Percentiles rank a stretch among this genome's conserved stretches.
Evolutionary conservation across 2,113 vertebrate genomes (phyloP).

Genomic region (Sapajus apella): DNA sequence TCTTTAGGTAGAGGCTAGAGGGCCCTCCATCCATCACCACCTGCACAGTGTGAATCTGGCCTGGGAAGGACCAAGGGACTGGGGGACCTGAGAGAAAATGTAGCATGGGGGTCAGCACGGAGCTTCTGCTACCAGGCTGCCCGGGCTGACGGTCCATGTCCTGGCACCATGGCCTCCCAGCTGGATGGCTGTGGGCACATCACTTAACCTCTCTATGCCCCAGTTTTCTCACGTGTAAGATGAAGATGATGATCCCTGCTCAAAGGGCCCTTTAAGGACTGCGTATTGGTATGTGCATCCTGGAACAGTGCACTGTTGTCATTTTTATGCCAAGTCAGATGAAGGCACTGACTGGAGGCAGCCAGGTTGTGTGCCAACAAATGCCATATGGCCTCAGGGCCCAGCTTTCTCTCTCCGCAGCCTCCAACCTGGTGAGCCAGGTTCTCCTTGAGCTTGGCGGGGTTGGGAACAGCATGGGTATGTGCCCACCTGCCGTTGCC

Average conservation of each 20-base stretch:
- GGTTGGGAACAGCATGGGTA: fast-evolving
- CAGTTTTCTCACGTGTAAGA: background rate
- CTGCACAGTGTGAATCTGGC: background rate
- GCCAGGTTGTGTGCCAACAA: background rate
- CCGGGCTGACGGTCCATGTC: no score
- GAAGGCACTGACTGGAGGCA: background rate
- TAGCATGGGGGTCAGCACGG: background rate
- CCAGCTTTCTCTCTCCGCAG: background rate
- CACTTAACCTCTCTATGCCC: background rate
- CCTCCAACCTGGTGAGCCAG: background rate
- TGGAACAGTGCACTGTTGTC: background rate
- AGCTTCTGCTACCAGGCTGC: background rate
- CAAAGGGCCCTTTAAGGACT: background rate
- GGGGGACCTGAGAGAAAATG: background rate
- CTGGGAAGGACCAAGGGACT: background rate
- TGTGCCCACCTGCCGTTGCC: background rate
- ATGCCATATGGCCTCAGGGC: background rate
- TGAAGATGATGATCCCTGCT: background rate
- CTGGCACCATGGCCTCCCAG: background rate
- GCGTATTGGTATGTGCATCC: background rate
- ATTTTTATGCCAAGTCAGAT: background rate
- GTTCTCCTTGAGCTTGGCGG: background rate
- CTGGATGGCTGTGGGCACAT: fast-evolving
- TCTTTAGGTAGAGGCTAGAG: background rate
- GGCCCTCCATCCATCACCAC: background rate